A percentile compares a stretch with the other conserved stretches of the same genome.
Evolutionary conservation across 37 sponge, comb jelly and placozoan species (phyloP).

Genomic region (Tethya wilhelma): DNA sequence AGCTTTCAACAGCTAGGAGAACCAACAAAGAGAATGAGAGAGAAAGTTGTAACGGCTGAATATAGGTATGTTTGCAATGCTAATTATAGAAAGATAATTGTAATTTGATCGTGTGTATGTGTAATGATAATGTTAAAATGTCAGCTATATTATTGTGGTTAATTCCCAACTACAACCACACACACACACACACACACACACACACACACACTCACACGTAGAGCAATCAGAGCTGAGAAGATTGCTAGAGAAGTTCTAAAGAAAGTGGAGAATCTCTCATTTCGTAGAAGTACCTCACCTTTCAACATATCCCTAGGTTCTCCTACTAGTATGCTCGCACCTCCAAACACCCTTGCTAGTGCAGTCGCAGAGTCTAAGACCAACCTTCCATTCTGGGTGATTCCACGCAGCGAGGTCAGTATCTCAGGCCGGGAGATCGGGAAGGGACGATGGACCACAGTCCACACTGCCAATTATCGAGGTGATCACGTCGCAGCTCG

Average conservation of each 20-base stretch:
- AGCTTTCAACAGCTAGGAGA: conserved; percentile 16
- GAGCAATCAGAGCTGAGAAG: conserved; percentile 32
- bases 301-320: too few species aligned
- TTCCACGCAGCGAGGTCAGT: conserved; percentile 30
- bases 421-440: conserved; percentile 59
- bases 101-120: not conserved
- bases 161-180: too few species aligned
- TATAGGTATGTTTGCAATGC: conserved; percentile 39
- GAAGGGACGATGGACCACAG: conserved; percentile 60
- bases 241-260: conserved; percentile 21
- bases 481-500: conserved; percentile 75
- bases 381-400: conserved; percentile 48
- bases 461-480: conserved; percentile 56
- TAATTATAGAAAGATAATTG: not conserved
- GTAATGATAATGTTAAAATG: too few species aligned
- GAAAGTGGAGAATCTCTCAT: not conserved
- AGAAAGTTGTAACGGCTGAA: conserved; percentile 27
- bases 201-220: too few species aligned
- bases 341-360: not conserved
- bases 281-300: not conserved
- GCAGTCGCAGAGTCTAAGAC: not conserved
- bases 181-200: too few species aligned
- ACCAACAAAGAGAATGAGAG: conserved; percentile 14
- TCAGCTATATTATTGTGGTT: too few species aligned
- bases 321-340: not conserved